Evolutionary conservation across 2,888 invertebrate species (phyloP).

Genomic region (Spodoptera exigua): DNA sequence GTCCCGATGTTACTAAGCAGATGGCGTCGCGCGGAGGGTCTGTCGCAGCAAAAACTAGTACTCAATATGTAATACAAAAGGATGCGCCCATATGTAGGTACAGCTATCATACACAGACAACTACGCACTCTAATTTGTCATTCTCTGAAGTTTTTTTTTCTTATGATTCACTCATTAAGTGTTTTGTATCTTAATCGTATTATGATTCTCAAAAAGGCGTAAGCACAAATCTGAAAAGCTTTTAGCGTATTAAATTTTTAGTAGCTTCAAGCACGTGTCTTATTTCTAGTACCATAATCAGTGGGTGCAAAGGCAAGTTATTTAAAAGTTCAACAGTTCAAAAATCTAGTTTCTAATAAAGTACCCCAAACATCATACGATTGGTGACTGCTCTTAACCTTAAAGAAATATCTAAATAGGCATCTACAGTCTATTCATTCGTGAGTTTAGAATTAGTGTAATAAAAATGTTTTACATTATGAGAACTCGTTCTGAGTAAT

Average conservation of each 20-base stretch:
- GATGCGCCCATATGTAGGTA: slow-evolving; percentile 28
- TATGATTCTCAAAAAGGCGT: too few relatives aligned
- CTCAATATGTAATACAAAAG: slow-evolving; percentile 48
- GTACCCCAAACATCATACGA: too few relatives aligned
- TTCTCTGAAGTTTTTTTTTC: slow-evolving; percentile 9
- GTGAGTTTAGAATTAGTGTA: slow-evolving; percentile 50
- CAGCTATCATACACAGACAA: slow-evolving; percentile 8
- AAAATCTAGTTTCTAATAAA: too few relatives aligned
- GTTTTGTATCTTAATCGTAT: too few relatives aligned
- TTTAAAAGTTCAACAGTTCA: too few relatives aligned
- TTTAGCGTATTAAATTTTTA: too few relatives aligned
- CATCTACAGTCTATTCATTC: slow-evolving; percentile 30
- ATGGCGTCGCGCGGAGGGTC: slow-evolving; percentile 84
- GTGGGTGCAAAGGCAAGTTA: too few relatives aligned
- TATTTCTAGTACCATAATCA: too few relatives aligned
- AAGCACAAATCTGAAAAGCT: too few relatives aligned
- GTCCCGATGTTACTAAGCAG: slow-evolving; percentile 84
- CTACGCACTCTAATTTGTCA: slow-evolving; percentile 16
- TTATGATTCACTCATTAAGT: too few relatives aligned
- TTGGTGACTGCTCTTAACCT: not conserved
- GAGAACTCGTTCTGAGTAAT: slow-evolving; percentile 83
- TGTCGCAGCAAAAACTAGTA: slow-evolving; percentile 72
- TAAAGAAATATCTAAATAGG: slow-evolving; percentile 37
- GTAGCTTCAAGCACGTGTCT: too few relatives aligned
- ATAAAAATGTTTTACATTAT: slow-evolving; percentile 65